Conservation (phyloP, 2,797 vertebrate species). For the Dermochelys coriacea region DNA sequence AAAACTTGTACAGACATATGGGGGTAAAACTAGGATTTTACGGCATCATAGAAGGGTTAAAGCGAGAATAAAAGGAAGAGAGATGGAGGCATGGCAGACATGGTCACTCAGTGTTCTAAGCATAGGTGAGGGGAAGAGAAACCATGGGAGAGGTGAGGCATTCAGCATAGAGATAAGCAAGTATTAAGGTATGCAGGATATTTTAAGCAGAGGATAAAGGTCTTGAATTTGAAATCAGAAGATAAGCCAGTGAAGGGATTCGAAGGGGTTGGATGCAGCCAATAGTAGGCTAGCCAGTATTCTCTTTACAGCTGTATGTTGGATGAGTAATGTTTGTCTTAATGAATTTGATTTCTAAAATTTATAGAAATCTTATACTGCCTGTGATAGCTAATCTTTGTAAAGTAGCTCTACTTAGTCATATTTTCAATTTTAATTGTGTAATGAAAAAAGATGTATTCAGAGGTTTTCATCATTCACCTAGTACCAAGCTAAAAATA, state of each 20-base stretch:
- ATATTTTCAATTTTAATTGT: not conserved
- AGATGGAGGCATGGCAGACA: not conserved
- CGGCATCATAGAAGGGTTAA: not conserved
- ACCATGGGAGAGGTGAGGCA: not conserved
- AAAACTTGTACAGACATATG: not conserved
- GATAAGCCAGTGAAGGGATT: too few species aligned
- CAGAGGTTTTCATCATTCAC: not conserved
- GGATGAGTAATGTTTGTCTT: not conserved
- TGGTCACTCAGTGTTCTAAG: not conserved
- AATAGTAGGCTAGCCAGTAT: not conserved
- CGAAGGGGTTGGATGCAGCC: not conserved
- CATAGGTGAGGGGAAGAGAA: not conserved
- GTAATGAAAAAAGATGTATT: not conserved
- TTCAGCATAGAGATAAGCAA: not conserved
- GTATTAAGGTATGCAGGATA: not conserved
- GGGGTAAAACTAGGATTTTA: not conserved
- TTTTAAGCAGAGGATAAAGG: not conserved
- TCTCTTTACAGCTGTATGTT: not conserved
- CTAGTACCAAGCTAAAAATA: not conserved
- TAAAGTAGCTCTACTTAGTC: not conserved
- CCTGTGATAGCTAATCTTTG: not conserved
- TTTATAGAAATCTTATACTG: not conserved
- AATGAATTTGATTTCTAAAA: not conserved
- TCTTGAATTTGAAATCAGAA: not conserved
- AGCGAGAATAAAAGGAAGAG: not conserved